Evolutionary conservation across 2,888 invertebrate species (phyloP).

Genomic region (Phoronis australis): DNA sequence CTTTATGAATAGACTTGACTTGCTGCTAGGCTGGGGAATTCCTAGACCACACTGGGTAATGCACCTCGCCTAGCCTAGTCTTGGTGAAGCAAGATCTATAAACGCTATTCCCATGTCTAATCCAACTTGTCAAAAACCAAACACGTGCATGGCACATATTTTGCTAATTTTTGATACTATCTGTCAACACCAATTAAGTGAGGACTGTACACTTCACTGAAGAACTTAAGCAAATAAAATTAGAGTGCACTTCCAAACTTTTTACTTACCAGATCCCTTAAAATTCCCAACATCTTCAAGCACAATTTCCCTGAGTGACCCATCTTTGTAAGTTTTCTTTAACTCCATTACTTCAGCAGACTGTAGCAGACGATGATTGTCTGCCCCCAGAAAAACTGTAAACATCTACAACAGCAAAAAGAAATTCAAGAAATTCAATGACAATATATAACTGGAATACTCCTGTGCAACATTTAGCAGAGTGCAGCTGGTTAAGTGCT

Average conservation of each 20-base stretch:
- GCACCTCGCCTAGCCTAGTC: too few relatives aligned
- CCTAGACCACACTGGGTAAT: too few relatives aligned
- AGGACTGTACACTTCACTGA: neutral
- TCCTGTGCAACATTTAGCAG: too few relatives aligned
- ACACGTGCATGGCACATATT: too few relatives aligned
- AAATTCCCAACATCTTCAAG: constrained; percentile 36
- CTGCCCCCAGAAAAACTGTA: constrained; percentile 37
- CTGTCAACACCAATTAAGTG: neutral
- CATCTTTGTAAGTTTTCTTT: constrained; percentile 40
- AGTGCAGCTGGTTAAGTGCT: too few relatives aligned
- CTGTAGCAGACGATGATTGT: constrained; percentile 31
- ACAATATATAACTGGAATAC: too few relatives aligned
- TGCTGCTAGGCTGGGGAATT: too few relatives aligned
- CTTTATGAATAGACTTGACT: too few relatives aligned
- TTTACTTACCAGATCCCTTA: constrained; percentile 31
- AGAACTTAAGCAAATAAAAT: neutral
- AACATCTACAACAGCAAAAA: constrained; percentile 25
- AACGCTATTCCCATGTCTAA: too few relatives aligned
- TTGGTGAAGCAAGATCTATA: too few relatives aligned
- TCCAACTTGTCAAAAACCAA: too few relatives aligned
- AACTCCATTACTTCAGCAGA: constrained; percentile 46
- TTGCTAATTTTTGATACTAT: neutral
- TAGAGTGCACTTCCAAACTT: neutral
- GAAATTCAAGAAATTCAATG: neutral
- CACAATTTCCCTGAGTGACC: constrained; percentile 36